These are phyloP conservation scores for Panurus biarmicus DNA, from an alignment of 2,113 vertebrate genomes.

Conservation along the genomic window DNA sequence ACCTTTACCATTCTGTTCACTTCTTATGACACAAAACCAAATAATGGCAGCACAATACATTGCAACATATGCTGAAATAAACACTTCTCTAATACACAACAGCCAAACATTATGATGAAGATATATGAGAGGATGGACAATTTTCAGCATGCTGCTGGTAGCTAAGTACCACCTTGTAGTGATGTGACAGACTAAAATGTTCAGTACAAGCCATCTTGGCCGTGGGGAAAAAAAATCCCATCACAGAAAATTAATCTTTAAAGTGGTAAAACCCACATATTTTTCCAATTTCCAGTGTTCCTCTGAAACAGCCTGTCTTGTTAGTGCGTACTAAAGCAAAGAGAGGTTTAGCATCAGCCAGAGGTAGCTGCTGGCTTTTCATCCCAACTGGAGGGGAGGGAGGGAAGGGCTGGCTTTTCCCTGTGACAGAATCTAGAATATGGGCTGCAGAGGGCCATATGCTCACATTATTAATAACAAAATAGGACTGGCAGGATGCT, in stretches of 20 bases:
- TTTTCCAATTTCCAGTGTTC: neutral
- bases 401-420: neutral
- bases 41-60: neutral
- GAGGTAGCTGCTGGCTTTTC: neutral
- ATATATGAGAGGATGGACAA: neutral
- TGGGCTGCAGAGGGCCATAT: neutral
- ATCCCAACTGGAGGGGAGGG: neutral
- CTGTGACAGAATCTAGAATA: neutral
- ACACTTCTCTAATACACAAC: neutral
- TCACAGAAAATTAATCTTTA: neutral
- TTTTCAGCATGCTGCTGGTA: neutral
- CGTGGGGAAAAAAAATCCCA: neutral
- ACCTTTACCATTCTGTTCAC: neutral
- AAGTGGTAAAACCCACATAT: rapidly evolving
- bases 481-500: neutral
- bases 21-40: neutral
- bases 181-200: neutral
- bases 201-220: neutral
- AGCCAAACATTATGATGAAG: neutral
- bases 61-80: neutral
- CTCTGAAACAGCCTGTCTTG: neutral
- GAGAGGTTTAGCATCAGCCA: neutral
- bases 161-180: neutral
- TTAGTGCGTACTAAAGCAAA: neutral
- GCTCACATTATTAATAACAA: neutral